Evolutionary conservation across 2,888 invertebrate species (phyloP), one percentile per base, ranked within the genome.

Genomic region (Reticulitermes lucifugus): DNA sequence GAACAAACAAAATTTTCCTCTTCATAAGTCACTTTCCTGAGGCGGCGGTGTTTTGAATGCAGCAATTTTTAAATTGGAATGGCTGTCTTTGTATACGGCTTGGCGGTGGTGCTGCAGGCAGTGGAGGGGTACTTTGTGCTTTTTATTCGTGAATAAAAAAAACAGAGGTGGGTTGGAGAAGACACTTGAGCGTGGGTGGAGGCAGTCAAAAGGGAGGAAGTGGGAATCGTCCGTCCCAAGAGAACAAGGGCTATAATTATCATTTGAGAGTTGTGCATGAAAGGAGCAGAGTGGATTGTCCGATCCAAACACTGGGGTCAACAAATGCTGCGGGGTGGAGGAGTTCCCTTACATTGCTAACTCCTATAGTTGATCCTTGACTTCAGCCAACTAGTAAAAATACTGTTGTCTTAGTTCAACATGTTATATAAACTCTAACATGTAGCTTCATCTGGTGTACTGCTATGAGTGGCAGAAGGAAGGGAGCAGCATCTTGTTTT

Each of bases 131-230:
- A 51, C 79, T 25, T 79, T 55, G 51, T 79, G 79, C 55, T 51
- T 55, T 25, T 55, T 43, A 51, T 25, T 79, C 79, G 51, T 79
- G 79, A 79, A 55, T 79, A 79, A 79, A 79, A 51, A 35, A 35
- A 77, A 14, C 25, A 77, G n/a, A 65, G 35, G 35, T n/a, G 25
- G 51, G 79, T 29, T 79, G 51, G 46, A 79, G 25, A 79, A 79
- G 79, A 79, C 79, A 79, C 29, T 43, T 55, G 79, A 46, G 51
- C 46, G 79, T 79, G 79, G 79, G 79, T 55, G 79, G 46, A 55
- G 77, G 60, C 18, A 21, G 77, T 35, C 35, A 35, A 35, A 25
- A n/a, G 77, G 60, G 60, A 60, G 65, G 65, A n/a, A n/a, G 25
- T n/a, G 65, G 65, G 65, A 65, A n/a, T n/a, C 14, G 55, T 55